Base-by-base conservation (phyloP, 2,888 invertebrate genomes). In the Campoplex nolae region DNA sequence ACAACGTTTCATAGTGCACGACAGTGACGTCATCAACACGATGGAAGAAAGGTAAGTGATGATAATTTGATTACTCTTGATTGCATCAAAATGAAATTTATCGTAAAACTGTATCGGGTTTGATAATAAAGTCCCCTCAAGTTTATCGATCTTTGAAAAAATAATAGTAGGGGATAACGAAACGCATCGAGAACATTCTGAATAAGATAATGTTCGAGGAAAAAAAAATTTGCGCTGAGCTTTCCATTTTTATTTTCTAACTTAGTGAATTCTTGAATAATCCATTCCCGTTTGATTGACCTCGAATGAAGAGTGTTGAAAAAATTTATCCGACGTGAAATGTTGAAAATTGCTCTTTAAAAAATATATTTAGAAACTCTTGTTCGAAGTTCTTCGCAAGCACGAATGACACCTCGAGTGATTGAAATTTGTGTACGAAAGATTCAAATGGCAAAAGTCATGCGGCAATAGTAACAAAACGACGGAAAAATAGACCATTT, bases 41-140 rank as follows among this genome's bases (percentile, higher is more conserved):
- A 71, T 32, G 70, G 54, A 45, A 13, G 62, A 18, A 76, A 75
- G 84, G 84, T 84, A 84, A 76, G 84, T 83, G 83, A 83, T 11
- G 42, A 84, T 65, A 71, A 76, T n/a, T 73, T 67, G 38, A 58
- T 65, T 54, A 32, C 71, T 67, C 13, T 54, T 2, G 23, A 45
- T 18, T 32, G 23, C 8, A 1, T 9, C 23, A 9, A n/a, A 65
- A 16, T 18, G 18, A 67, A 62, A 65, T 38, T 67, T 23, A n/a
- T 13, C 35, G 16, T 79, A 42, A 28, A n/a, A 28, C 28, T 45
- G 28, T 9, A 71, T 71, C 18, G 9, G 11, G 7, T 11, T 32
- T 54, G 28, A 32, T 28, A 28, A 81, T 11, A 28, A 38, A 38
- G 38, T 6, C 4, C 6, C 38, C 38, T 32, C 28, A 2, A 62